These are phyloP conservation scores for Drosophila bocki DNA, from an alignment of 1,140 invertebrate species.

Conservation along the genomic window DNA sequence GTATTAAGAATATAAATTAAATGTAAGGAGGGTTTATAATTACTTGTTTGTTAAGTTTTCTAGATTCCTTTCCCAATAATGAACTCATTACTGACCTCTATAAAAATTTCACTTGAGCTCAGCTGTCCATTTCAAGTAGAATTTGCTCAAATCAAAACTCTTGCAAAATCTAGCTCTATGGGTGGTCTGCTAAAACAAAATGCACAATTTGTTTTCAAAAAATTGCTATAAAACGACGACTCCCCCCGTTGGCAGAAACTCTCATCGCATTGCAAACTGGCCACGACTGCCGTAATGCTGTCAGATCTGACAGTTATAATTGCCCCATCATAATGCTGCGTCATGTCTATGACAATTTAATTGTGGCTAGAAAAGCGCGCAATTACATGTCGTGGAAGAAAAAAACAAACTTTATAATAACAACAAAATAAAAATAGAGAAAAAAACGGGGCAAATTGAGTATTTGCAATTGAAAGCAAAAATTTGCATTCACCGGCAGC, in stretches of 20 bases:
- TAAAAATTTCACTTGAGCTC: not conserved
- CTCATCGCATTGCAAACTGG: conserved; percentile 41
- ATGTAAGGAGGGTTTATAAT: not conserved
- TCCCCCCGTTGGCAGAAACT: conserved; percentile 14
- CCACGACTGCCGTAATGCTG: conserved; percentile 54
- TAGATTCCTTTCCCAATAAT: not conserved
- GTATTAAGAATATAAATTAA: not conserved
- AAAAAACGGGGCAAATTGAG: conserved; percentile 19
- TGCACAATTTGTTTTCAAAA: conserved; percentile 28
- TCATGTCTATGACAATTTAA: conserved; percentile 83
- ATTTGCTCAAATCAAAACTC: not conserved
- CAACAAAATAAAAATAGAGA: not conserved
- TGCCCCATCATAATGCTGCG: conserved; percentile 77
- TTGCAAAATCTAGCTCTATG: conserved; percentile 11
- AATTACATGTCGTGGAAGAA: conserved; percentile 65
- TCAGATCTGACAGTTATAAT: conserved; percentile 78
- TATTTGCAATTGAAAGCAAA: conserved; percentile 67
- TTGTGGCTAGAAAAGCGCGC: conserved; percentile 79
- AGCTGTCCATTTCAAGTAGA: conserved; percentile 6
- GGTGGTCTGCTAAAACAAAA: conserved; percentile 29
- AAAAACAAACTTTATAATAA: conserved; percentile 1
- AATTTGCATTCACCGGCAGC: conserved; percentile 73
- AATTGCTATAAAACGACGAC: conserved; percentile 21
- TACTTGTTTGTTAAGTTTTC: not conserved
- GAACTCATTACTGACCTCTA: no score